Base-by-base conservation (phyloP, 1,140 invertebrate genomes). In the Bombus consobrinus region DNA sequence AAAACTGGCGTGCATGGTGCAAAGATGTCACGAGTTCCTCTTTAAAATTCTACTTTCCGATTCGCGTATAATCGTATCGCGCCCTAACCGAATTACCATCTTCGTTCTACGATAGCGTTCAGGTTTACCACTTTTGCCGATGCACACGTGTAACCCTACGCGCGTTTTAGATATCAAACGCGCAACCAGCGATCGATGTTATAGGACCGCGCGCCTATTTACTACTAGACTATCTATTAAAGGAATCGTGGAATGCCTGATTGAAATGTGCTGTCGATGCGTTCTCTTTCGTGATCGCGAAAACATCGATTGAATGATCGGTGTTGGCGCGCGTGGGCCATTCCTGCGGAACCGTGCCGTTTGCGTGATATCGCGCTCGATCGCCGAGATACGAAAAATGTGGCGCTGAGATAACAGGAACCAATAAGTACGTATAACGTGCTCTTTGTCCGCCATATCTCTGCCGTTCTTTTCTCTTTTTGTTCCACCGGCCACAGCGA, bases 381-480 rank as follows among this genome's bases (percentile, higher is more conserved):
- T 62, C 28, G 13, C 10, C 59, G 28, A 62, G 28, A 62, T 12
- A 18, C 13, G n/a, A 15, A 32, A 66, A 66, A 34, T 32, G n/a
- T 13, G 2, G 4, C n/a, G n/a, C 2, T 10, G 9, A 9, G 32
- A 15, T 39, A 34, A 72, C 37, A 57, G 28, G 13, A n/a, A 6
- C n/a, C 1, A 68, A 12, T 18, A 6, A 47, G 15, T 47, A 6
- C 8, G 62, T 47, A 84, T 53, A 84, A 84, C 41, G 64, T 18
- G 64, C 18, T 69, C 75, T 77, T 78, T 84, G 75, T 84, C 4
- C 75, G 34, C n/a, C 78, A 59, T 84, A 66, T 76, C 57, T 47
- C 1, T 3, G 1, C 25, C 12, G 62, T 53, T 76, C 18, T 53
- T 83, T 2, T 37, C 39, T 25, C 43, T 25, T n/a, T 68, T 13